These are phyloP conservation scores for Phyllotreta cruciferae DNA, from an alignment of 2,888 invertebrate species.

Conservation along the genomic window DNA sequence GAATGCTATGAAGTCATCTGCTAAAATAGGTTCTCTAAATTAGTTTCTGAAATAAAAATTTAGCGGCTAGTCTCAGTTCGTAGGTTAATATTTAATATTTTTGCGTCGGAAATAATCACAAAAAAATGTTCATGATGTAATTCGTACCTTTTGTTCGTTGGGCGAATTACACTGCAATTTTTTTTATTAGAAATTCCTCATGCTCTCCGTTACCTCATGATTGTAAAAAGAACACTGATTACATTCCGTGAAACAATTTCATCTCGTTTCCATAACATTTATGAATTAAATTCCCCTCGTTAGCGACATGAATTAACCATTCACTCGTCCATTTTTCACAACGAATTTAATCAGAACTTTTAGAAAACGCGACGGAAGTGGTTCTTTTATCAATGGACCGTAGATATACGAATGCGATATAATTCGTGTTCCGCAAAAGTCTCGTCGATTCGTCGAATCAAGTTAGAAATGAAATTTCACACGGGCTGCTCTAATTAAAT, in stretches of 20 bases:
- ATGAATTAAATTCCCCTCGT: constrained; percentile 2
- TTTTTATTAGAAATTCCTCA: constrained; percentile 12
- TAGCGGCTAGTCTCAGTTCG: background rate
- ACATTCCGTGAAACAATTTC: background rate
- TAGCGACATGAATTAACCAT: background rate
- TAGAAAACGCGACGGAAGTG: constrained; percentile 12
- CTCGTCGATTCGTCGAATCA: constrained; percentile 6
- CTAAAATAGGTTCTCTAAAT: constrained; percentile 14
- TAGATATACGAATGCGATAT: constrained; percentile 6
- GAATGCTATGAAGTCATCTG: constrained; percentile 18
- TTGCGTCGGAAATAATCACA: background rate
- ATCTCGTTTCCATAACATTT: background rate
- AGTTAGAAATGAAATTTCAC: constrained; percentile 11
- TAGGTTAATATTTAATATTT: constrained; percentile 2
- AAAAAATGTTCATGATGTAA: background rate
- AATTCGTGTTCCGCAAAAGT: constrained; percentile 15
- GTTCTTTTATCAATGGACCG: constrained; percentile 14
- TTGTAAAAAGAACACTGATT: background rate
- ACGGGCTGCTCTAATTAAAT: constrained; percentile 14
- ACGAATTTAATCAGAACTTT: constrained; percentile 10
- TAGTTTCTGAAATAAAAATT: constrained; percentile 14
- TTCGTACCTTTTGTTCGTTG: background rate
- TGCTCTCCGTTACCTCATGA: background rate
- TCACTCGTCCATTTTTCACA: constrained; percentile 5
- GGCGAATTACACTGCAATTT: constrained; percentile 2